Conservation (phyloP, 2,888 invertebrate genomes). For the Vanessa cardui region DNA sequence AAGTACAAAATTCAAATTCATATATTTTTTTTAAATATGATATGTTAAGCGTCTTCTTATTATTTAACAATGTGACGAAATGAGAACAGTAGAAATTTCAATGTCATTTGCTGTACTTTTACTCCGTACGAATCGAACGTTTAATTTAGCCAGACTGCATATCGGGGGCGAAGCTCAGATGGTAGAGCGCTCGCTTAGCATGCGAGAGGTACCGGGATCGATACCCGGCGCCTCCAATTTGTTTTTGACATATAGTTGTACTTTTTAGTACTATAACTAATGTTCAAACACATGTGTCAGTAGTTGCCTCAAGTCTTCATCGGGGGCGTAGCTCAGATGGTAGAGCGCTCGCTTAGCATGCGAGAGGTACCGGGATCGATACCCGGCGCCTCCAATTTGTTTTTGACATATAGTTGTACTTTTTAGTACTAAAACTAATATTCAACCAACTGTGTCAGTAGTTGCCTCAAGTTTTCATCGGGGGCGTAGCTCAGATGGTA, state of each 20-base stretch:
- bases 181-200: conserved; percentile 84
- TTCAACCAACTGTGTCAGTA: no score
- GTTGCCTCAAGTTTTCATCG: conserved; percentile 34
- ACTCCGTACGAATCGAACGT: neutral
- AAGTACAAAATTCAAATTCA: no score
- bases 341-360: conserved; percentile 79
- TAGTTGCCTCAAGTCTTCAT: neutral
- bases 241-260: neutral
- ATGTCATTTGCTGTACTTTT: conserved; percentile 17
- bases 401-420: no score
- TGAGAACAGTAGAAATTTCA: conserved; percentile 16
- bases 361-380: no score
- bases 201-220: conserved; percentile 84
- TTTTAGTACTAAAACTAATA: no score
- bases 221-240: conserved; percentile 80
- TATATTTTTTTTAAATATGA: no score
- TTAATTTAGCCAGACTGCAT: neutral
- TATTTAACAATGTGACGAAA: conserved; percentile 15
- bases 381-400: no score
- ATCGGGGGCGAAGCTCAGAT: conserved; percentile 59
- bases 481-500: conserved; percentile 76
- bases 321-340: conserved; percentile 75
- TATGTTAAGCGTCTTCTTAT: neutral
- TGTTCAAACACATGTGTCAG: no score
- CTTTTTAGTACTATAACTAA: no score